Conservation (phyloP, 2,113 vertebrate genomes). For the Eulemur macaco region DNA sequence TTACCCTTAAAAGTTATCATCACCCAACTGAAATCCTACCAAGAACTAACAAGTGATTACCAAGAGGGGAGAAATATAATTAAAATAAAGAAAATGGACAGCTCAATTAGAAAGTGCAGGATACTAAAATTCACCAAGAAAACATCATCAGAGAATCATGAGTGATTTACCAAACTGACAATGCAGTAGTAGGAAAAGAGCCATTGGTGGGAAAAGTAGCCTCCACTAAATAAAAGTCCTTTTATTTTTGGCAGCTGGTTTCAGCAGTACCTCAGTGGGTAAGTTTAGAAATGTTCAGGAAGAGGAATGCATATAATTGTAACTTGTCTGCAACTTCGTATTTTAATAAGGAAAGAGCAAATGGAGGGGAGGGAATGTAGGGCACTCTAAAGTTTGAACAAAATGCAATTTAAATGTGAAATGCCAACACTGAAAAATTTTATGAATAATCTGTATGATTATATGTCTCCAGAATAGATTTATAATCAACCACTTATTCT, state of each 20-base stretch:
- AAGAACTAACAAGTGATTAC: constrained; percentile 16
- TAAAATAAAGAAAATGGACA: constrained; percentile 35
- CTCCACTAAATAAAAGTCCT: background rate
- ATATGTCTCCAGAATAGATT: background rate
- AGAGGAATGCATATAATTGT: constrained; percentile 19
- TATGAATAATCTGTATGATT: constrained; percentile 40
- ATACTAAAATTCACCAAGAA: constrained; percentile 13
- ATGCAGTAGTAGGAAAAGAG: background rate
- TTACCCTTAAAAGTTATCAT: constrained; percentile 36
- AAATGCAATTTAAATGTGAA: constrained; percentile 40
- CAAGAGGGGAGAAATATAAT: background rate
- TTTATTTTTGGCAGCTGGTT: background rate
- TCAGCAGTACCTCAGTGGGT: constrained; percentile 5
- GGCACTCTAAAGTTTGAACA: background rate
- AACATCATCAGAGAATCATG: background rate
- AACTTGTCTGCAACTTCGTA: background rate
- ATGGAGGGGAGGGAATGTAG: background rate
- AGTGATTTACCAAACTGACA: background rate
- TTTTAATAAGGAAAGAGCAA: constrained; percentile 42
- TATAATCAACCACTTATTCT: constrained; percentile 34
- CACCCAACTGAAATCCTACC: constrained; percentile 16
- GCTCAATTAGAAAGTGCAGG: constrained; percentile 2
- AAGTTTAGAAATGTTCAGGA: constrained; percentile 29
- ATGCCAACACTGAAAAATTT: constrained; percentile 32
- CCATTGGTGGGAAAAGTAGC: background rate